Evolutionary conservation across 2,888 invertebrate species (phyloP).

Genomic region (Periphyllus acericola): DNA sequence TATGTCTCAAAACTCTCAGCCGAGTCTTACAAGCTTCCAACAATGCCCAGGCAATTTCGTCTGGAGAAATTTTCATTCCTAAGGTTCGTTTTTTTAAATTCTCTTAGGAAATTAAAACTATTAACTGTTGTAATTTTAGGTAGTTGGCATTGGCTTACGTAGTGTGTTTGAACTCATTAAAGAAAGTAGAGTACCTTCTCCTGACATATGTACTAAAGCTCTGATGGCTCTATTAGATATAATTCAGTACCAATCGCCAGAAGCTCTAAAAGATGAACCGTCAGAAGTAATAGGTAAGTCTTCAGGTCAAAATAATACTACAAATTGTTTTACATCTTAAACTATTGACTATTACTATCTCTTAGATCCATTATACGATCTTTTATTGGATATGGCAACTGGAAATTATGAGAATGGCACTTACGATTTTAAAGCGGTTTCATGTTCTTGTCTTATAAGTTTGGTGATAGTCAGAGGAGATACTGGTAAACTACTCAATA

Average conservation of each 20-base stretch:
- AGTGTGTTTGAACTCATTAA: constrained; percentile 92
- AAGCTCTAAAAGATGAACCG: constrained; percentile 85
- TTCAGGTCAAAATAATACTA: not conserved
- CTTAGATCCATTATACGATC: constrained; percentile 82
- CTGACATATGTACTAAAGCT: constrained; percentile 87
- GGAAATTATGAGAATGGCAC: constrained; percentile 71
- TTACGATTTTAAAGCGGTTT: constrained; percentile 82
- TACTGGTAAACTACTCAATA: constrained; percentile 87
- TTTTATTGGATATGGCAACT: constrained; percentile 83
- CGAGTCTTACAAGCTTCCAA: constrained; percentile 28
- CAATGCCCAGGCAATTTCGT: constrained; percentile 1
- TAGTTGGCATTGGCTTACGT: constrained; percentile 83
- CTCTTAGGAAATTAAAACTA: not conserved
- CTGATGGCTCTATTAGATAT: constrained; percentile 89
- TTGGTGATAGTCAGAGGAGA: constrained; percentile 93
- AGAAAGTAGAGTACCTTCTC: constrained; percentile 85
- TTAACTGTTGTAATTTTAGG: constrained; percentile 67
- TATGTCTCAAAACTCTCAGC: constrained; percentile 42
- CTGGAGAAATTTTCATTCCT: constrained; percentile 42
- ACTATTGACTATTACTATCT: constrained; percentile 65
- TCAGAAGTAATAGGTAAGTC: constrained; percentile 75
- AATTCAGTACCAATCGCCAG: constrained; percentile 88
- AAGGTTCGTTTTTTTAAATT: constrained; percentile 5
- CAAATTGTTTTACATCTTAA: constrained; percentile 42
- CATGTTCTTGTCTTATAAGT: constrained; percentile 91